Base-by-base conservation (phyloP, 2,888 invertebrate genomes). In the Drosophila bunnanda region DNA sequence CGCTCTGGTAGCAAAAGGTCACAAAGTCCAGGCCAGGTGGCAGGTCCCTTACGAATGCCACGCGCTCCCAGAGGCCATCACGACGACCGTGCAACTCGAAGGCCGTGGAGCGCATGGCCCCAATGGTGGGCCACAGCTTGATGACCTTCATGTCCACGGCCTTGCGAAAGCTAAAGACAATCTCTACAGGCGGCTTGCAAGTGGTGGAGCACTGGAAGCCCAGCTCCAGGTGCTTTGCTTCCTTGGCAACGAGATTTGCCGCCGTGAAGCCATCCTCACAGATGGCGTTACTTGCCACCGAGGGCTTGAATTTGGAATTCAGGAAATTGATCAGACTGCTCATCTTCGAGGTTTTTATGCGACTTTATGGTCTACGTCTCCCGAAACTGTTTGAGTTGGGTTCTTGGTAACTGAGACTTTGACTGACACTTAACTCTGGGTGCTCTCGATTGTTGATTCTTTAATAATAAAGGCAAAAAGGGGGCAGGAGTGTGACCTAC, bases 131-230 rank as follows among this genome's bases (percentile, higher is more conserved):
- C 92, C 94, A 94, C 39, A 96, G 92, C 64, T 94, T 90, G 43
- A 96, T 93, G 75, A 94, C 94, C 87, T 93, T 93, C 46, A 96
- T 91, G 80, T 94, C 93, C 44, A 96, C 92, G 66, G 94, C 93
- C 80, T 95, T 95, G 17, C 94, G 93, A 68, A 96, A 95, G 55
- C 94, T 93, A 67, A 96, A 93, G 46, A 94, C 94, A 39, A 96
- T 92, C 73, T 94, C 94, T 1, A 96, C 93, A 17, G 96, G 96
- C 12, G 96, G 96, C 88, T 94, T 95, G 44, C 95, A 94, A 52
- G 95, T 95, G 3, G 83, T 66, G 84, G 95, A 96, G 0, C 95
- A 95, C 81, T 96, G 92, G 89, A 96, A 96, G n/a, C 96, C 96
- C 66, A 94, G 93, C 48, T 93, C 89, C 80, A 92, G 92, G 54